Evolutionary conservation across 37 sponge, comb jelly and placozoan species (phyloP).

Genomic region (Lycopodina hypogea): DNA sequence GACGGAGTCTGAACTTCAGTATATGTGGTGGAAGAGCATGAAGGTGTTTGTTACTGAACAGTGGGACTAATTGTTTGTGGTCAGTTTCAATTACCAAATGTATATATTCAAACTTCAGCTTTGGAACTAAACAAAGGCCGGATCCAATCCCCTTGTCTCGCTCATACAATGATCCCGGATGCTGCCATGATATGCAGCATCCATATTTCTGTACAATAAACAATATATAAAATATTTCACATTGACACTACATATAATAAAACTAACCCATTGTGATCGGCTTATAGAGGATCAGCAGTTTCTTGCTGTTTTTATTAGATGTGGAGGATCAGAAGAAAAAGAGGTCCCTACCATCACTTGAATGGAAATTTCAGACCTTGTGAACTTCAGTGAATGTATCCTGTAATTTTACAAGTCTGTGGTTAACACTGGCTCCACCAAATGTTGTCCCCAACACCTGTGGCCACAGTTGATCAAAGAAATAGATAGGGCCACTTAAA

Average conservation of each 20-base stretch:
- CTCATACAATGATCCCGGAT: conserved; percentile 17
- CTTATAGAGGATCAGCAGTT: conserved; percentile 12
- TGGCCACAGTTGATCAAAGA: too few species aligned
- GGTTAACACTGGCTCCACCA: conserved; percentile 20
- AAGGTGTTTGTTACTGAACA: too few species aligned
- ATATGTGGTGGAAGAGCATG: too few species aligned
- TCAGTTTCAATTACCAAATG: too few species aligned
- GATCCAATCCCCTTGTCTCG: background rate
- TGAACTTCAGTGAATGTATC: background rate
- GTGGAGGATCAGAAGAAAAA: conserved; percentile 40
- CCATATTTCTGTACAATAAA: conserved; percentile 17
- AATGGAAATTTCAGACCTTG: conserved; percentile 10
- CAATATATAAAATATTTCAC: background rate
- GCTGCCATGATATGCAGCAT: conserved; percentile 10
- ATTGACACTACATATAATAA: background rate
- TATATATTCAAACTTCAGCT: conserved; percentile 26
- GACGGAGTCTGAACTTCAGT: too few species aligned
- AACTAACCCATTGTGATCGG: conserved; percentile 24
- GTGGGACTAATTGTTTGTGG: too few species aligned
- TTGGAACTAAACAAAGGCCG: conserved; percentile 5
- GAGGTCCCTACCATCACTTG: conserved; percentile 9
- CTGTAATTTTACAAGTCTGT: conserved; percentile 7
- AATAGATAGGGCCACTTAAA: too few species aligned
- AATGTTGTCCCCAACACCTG: conserved; percentile 19
- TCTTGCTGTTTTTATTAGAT: conserved; percentile 46